phyloP scores from a whole-genome alignment of 2,797 vertebrate species.

The Arnoldichthys spilopterus region DNA sequence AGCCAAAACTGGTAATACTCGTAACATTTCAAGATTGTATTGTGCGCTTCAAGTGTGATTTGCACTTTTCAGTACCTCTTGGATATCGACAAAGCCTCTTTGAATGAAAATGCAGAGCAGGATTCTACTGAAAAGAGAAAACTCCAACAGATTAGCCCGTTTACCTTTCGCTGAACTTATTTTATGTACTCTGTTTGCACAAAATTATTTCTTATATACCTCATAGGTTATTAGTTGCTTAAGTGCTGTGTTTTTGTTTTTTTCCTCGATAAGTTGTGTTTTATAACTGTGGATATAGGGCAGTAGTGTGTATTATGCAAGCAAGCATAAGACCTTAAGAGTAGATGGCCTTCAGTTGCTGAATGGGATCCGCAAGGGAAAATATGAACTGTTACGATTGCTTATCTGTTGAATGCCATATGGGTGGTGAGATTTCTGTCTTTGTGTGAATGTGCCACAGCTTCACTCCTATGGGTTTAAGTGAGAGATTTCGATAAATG shows the following conservation, averaged over 20 bases:
- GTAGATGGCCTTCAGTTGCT: constrained; percentile 22
- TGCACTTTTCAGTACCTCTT: constrained; percentile 51
- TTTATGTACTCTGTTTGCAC: constrained; percentile 67
- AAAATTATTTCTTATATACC: constrained; percentile 74
- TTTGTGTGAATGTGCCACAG: constrained; percentile 42
- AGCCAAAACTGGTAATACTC: constrained; percentile 60
- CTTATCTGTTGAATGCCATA: constrained; percentile 18
- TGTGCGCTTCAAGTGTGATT: constrained; percentile 41
- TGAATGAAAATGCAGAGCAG: constrained; percentile 49
- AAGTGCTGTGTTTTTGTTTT: constrained; percentile 65
- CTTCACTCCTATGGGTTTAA: constrained; percentile 29
- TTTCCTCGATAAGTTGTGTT: constrained; percentile 54
- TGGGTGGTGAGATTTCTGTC: constrained; percentile 20
- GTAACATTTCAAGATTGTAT: constrained; percentile 57
- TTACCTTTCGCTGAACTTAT: constrained; percentile 56
- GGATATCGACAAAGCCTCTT: constrained; percentile 36
- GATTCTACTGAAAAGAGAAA: constrained; percentile 57
- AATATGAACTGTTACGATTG: constrained; percentile 25
- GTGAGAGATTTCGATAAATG: constrained; percentile 28
- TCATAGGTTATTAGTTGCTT: constrained; percentile 74
- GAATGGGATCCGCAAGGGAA: constrained; percentile 44
- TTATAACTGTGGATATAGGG: constrained; percentile 58
- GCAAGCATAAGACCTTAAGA: constrained; percentile 19
- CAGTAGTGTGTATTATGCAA: constrained; percentile 65
- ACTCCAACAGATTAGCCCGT: constrained; percentile 62